Evolutionary conservation across 2,113 vertebrate genomes (phyloP).

Genomic region (Halcyon senegalensis): DNA sequence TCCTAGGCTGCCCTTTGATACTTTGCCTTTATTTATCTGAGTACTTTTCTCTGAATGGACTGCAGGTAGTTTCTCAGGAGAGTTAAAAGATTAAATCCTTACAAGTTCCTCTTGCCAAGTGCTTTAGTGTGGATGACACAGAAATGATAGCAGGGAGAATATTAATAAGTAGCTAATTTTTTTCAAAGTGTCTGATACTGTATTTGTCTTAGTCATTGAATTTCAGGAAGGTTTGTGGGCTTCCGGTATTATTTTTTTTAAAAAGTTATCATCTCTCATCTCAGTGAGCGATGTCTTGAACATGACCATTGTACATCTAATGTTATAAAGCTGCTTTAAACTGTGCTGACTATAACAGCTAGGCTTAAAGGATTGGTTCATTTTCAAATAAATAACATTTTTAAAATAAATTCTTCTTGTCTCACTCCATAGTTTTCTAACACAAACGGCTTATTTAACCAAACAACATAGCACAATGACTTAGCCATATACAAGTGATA

Average conservation of each 20-base stretch:
- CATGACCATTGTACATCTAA: rapidly evolving
- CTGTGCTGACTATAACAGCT: not conserved
- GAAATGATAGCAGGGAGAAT: not conserved
- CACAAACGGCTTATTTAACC: not conserved
- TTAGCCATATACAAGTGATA: not conserved
- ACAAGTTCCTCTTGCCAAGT: not conserved
- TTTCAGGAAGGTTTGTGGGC: not conserved
- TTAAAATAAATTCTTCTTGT: not conserved
- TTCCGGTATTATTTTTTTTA: not conserved
- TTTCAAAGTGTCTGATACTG: not conserved
- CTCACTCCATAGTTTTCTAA: not conserved
- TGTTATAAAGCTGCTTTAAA: not conserved
- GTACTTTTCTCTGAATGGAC: not conserved
- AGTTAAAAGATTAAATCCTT: not conserved
- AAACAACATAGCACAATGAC: not conserved
- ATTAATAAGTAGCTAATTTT: not conserved
- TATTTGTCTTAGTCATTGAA: not conserved
- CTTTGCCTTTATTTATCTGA: not conserved
- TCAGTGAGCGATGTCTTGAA: not conserved
- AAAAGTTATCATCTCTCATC: not conserved
- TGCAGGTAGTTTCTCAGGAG: not conserved
- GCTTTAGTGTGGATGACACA: not conserved
- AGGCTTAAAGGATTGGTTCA: not conserved
- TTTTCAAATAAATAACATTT: not conserved
- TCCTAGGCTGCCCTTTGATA: not conserved